Conservation (phyloP, 2,113 vertebrate species). For the Grantiella picta region DNA sequence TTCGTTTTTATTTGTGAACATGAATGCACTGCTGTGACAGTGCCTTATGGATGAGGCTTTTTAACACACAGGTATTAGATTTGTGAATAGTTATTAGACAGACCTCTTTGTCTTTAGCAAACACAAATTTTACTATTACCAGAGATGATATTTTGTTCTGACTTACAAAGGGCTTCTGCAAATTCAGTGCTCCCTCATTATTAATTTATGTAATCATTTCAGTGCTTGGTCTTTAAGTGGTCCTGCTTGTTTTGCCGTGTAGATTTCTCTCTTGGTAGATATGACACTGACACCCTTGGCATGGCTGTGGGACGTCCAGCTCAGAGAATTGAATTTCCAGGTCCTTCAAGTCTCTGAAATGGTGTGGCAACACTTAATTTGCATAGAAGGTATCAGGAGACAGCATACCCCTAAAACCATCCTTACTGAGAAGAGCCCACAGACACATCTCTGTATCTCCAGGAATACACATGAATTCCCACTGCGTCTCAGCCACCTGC, state of each 20-base stretch:
- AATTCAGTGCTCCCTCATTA: not conserved
- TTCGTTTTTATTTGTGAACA: not conserved
- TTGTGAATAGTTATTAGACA: not conserved
- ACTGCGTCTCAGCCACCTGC: not conserved
- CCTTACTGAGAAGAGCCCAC: not conserved
- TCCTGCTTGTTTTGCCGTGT: not conserved
- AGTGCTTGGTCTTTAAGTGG: not conserved
- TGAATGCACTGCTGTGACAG: not conserved
- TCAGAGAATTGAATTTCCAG: not conserved
- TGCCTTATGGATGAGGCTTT: not conserved
- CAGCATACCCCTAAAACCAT: not conserved
- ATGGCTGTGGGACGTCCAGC: not conserved
- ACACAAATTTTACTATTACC: not conserved
- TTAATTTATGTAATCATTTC: not conserved
- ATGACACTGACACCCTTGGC: rapidly evolving
- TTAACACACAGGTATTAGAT: not conserved
- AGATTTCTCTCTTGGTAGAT: not conserved
- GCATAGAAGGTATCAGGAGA: not conserved
- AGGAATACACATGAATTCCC: not conserved
- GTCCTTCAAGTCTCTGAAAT: not conserved
- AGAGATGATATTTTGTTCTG: not conserved
- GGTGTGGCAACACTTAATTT: not conserved
- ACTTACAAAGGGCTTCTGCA: not conserved
- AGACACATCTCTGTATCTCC: not conserved
- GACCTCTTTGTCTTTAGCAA: not conserved